Percentiles rank a stretch among this genome's conserved stretches.
Evolutionary conservation across 1,140 invertebrate species (phyloP).

Genomic region (Drosophila tsacasi): DNA sequence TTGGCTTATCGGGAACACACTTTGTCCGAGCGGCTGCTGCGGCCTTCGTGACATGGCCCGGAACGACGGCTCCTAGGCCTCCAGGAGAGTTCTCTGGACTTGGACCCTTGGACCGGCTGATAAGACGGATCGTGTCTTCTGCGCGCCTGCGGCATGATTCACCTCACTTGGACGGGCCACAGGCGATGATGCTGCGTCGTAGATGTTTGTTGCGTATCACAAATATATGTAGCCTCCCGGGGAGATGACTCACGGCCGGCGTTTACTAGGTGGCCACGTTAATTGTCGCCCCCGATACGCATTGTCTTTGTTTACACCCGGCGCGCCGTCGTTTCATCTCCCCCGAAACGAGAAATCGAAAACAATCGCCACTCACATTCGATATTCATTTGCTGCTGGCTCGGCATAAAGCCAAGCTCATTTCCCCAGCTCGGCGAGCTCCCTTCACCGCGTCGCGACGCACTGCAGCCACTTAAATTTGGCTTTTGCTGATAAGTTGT

Average conservation of each 20-base stretch:
- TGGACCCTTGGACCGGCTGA: conserved; percentile 46
- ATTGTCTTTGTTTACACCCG: conserved; percentile 57
- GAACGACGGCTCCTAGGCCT: conserved; percentile 43
- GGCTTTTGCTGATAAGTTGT: conserved; percentile 40
- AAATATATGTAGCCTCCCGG: conserved; percentile 31
- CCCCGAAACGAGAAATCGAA: conserved; percentile 48
- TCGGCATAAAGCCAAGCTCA: conserved; percentile 54
- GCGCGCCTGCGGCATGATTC: conserved; percentile 67
- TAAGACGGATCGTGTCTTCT: conserved; percentile 61
- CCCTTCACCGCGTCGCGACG: conserved; percentile 13
- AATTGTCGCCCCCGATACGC: conserved; percentile 56
- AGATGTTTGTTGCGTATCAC: conserved; percentile 10
- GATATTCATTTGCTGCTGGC: conserved; percentile 55
- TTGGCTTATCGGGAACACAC: conserved; percentile 74
- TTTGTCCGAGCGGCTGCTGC: conserved; percentile 58
- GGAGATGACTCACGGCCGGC: conserved; percentile 42
- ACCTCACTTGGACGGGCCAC: conserved; percentile 59
- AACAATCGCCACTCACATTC: conserved; percentile 28
- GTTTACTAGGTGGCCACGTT: conserved; percentile 67
- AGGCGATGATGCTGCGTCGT: conserved; percentile 55
- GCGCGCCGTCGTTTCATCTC: conserved; percentile 62
- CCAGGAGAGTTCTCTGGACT: conserved; percentile 36
- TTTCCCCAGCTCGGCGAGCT: background rate
- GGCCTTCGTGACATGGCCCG: conserved; percentile 38
- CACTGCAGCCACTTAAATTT: conserved; percentile 38